Evolutionary conservation across 1,140 invertebrate species (phyloP), one percentile per base, ranked within the genome.

Genomic region (Apis florea): DNA sequence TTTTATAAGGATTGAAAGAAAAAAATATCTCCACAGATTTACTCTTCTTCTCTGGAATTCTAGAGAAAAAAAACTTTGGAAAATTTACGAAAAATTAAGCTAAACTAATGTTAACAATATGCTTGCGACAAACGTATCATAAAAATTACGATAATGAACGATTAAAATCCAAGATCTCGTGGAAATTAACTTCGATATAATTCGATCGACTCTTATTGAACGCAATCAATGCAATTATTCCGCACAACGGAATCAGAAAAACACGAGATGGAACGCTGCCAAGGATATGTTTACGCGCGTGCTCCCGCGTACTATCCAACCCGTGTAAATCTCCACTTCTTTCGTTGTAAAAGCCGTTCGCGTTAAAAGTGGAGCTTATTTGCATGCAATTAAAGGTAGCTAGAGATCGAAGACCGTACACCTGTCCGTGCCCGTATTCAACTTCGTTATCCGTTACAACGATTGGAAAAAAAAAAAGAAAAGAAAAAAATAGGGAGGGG

Each of bases 361-460:
- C 31, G 24, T 49, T 66, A 49, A 49, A 67, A 67, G 63, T 75
- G 54, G 71, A 56, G 63, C 72, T 10, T 67, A 75, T 67, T 67
- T 75, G 71, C 71, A 67, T 81, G 71, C 79, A 67, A 81, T 81
- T 81, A 75, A 47, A 58, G 40, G 9, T 69, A n/a, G 53, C 6
- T 12, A 75, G 13, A 53, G 71, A 81, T 75, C 21, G 71, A 66
- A 75, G 31, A 58, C 53, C 19, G 59, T 81, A 75, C 79, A 81
- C 79, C 79, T 81, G 71, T 58, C 71, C 17, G 9, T 74, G 31
- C 53, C n/a, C n/a, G n/a, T 24, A 40, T 64, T 58, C 40, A 49
- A 49, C n/a, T 40, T 61, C 47, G 47, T 66, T 74, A 58, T 67
- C 53, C 21, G 15, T 19, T 56, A n/a, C 17, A 21, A 26, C 53